Percentiles rank a stretch among this genome's conserved stretches.
These are phyloP conservation scores for Apodemia duryi DNA, from an alignment of 2,888 invertebrate species.

Conservation along the genomic window DNA sequence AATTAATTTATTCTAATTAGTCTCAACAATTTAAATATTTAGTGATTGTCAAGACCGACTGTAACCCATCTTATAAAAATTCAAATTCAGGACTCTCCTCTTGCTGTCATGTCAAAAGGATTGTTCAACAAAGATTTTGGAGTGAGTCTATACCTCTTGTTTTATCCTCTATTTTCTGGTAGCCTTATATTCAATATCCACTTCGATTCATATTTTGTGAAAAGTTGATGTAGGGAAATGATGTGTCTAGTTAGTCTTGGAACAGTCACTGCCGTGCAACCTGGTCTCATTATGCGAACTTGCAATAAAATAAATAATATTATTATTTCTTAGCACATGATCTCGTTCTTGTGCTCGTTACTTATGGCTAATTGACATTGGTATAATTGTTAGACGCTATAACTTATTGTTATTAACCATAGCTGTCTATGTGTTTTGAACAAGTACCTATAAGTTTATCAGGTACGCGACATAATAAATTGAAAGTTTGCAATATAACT, in stretches of 20 bases:
- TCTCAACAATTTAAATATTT: too few species aligned
- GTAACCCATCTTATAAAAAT: too few species aligned
- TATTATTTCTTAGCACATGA: slow-evolving; percentile 6
- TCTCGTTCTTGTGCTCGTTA: neutral
- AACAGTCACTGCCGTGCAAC: neutral
- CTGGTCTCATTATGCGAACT: neutral
- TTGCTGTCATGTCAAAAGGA: too few species aligned
- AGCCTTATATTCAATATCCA: neutral
- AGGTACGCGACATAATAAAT: neutral
- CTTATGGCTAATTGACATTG: slow-evolving; percentile 10
- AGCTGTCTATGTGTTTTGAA: slow-evolving; percentile 8
- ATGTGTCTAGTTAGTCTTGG: neutral
- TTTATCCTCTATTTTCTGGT: neutral
- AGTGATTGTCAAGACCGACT: too few species aligned
- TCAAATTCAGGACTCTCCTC: too few species aligned
- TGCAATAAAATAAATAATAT: slow-evolving; percentile 9
- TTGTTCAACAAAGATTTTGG: too few species aligned
- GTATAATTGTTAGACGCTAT: slow-evolving; percentile 10
- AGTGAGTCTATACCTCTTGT: too few species aligned
- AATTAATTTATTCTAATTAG: too few species aligned
- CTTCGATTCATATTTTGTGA: neutral
- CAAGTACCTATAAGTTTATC: neutral
- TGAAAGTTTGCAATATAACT: neutral
- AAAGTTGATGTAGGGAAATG: neutral
- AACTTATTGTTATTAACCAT: slow-evolving; percentile 2